A percentile compares a stretch with the other conserved stretches of the same genome.
phyloP scores from a whole-genome alignment of 1,140 invertebrate species.

The Orussus abietinus region DNA sequence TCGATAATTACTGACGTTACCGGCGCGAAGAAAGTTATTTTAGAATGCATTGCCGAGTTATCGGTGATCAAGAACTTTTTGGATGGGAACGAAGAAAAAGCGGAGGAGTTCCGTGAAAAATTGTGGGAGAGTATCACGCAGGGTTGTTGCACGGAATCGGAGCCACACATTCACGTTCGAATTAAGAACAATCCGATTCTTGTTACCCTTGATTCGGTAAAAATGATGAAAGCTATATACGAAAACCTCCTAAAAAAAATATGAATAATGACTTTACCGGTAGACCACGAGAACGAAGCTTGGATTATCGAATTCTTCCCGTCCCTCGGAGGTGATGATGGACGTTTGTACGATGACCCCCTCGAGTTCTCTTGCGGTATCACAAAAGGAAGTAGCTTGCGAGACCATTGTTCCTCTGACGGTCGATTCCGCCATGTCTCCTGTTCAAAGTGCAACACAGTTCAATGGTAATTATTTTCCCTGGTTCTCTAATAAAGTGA shows the following conservation, averaged over 20 bases:
- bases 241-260: background rate
- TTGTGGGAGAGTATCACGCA: slow-evolving; percentile 14
- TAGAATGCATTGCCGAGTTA: slow-evolving; percentile 9
- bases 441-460: no score
- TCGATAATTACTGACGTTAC: background rate
- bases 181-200: background rate
- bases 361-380: no score
- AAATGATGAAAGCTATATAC: background rate
- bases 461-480: no score
- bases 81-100: slow-evolving; percentile 8
- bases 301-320: background rate
- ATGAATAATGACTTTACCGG: background rate
- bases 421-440: no score
- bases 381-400: no score
- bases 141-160: background rate
- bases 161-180: background rate
- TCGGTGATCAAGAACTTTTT: slow-evolving; percentile 10
- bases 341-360: background rate
- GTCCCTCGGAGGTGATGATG: no score
- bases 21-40: slow-evolving; percentile 6
- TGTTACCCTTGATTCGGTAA: slow-evolving; percentile 1
- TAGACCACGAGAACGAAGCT: background rate
- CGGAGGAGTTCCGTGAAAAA: slow-evolving; percentile 1
- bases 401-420: no score
- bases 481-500: no score